Evolutionary conservation across 2,888 invertebrate species (phyloP).

Genomic region (Platynereis dumerilii): DNA sequence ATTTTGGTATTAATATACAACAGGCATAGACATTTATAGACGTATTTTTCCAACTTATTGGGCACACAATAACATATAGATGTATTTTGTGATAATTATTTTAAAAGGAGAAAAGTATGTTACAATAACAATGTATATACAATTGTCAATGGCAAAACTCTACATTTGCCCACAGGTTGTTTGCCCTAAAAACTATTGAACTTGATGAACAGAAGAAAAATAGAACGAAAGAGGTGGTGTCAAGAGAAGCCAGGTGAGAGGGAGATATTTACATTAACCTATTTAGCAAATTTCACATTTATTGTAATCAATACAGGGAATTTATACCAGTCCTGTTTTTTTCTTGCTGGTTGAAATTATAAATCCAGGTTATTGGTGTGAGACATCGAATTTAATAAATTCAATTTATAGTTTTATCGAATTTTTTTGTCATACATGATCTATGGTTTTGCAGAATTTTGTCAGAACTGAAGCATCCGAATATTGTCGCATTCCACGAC

Average conservation of each 20-base stretch:
- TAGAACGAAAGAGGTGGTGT: conserved; percentile 53
- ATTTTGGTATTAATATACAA: too few relatives aligned
- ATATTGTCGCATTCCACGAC: conserved; percentile 54
- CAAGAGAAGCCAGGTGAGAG: conserved; percentile 58
- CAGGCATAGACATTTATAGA: neutral
- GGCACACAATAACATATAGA: neutral
- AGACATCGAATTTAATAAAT: too few relatives aligned
- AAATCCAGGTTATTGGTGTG: too few relatives aligned
- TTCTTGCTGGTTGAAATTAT: neutral
- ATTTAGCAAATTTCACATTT: neutral
- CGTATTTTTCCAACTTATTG: neutral
- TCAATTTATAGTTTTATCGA: too few relatives aligned
- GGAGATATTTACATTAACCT: too few relatives aligned
- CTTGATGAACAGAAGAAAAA: conserved; percentile 56
- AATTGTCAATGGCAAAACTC: too few relatives aligned
- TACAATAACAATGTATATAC: too few relatives aligned
- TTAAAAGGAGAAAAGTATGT: neutral
- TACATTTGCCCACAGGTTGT: conserved; percentile 51
- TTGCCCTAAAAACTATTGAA: conserved; percentile 58
- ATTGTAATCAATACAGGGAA: neutral
- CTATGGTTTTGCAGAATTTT: conserved; percentile 46
- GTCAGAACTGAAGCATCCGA: conserved; percentile 52
- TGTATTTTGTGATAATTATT: neutral
- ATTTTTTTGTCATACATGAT: neutral
- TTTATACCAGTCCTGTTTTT: neutral